These are phyloP conservation scores for Cryptomyrus ogoouensis DNA, from an alignment of 2,113 vertebrate species.

Conservation along the genomic window DNA sequence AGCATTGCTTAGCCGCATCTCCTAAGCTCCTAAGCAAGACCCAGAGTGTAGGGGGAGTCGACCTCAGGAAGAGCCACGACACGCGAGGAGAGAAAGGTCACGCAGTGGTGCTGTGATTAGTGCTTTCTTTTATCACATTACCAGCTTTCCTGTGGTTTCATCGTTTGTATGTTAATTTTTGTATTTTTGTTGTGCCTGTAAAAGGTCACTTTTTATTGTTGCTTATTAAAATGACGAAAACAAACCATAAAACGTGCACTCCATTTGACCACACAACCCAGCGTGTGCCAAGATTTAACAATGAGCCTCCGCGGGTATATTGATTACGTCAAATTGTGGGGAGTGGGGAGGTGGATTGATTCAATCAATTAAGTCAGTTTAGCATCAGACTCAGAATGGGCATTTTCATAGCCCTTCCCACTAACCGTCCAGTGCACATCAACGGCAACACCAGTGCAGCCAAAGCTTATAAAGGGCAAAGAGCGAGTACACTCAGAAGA, in stretches of 20 bases:
- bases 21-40: not conserved
- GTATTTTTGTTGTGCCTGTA: constrained; percentile 5
- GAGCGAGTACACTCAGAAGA: not conserved
- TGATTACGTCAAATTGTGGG: not conserved
- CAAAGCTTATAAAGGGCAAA: not conserved
- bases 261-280: not conserved
- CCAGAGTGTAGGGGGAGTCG: not conserved
- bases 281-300: not conserved
- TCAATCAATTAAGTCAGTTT: not conserved
- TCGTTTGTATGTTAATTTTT: constrained; percentile 2
- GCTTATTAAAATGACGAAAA: constrained; percentile 4
- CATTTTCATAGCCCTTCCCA: not conserved
- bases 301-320: not conserved
- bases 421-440: not conserved
- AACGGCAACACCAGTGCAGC: not conserved
- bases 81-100: not conserved
- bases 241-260: not conserved
- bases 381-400: not conserved
- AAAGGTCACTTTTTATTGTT: constrained; percentile 10
- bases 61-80: not conserved
- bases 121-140: not conserved
- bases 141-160: not conserved
- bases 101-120: not conserved
- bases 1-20: not conserved
- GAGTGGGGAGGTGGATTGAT: not conserved